Evolutionary conservation across 2,113 vertebrate genomes (phyloP).

Genomic region (Charadrius vociferus): DNA sequence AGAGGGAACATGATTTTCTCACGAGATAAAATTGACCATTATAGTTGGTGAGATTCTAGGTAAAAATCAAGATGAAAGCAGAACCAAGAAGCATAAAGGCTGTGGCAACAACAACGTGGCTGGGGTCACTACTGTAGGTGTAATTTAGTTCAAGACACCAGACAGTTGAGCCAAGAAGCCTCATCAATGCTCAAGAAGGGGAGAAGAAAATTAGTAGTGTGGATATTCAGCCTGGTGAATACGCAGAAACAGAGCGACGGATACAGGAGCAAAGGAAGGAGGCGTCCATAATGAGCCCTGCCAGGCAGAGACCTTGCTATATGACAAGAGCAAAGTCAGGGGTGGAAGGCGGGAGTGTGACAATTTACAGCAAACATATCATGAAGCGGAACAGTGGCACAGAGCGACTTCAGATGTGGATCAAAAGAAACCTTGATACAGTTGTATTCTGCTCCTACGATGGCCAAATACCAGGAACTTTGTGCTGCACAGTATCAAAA

Average conservation of each 20-base stretch:
- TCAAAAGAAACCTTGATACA: background rate
- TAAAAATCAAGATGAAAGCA: background rate
- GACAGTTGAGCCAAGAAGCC: background rate
- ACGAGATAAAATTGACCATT: background rate
- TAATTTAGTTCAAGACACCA: background rate
- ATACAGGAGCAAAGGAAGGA: background rate
- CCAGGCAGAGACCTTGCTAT: background rate
- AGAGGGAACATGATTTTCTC: background rate
- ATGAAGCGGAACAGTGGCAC: background rate
- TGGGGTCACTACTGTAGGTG: background rate
- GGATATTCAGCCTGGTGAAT: background rate
- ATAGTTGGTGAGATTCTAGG: background rate
- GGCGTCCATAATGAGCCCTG: background rate
- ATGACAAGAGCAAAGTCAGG: background rate
- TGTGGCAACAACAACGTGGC: background rate
- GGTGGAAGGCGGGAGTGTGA: background rate
- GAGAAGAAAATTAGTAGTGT: background rate
- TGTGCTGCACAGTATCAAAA: background rate
- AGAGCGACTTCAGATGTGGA: accelerated
- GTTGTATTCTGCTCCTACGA: background rate
- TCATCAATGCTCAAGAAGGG: background rate
- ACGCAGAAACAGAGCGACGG: background rate
- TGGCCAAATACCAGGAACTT: background rate
- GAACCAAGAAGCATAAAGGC: background rate
- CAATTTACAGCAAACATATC: background rate